Percentiles rank a stretch among this genome's conserved stretches.
These are phyloP conservation scores for Limulus polyphemus DNA, from an alignment of 2,888 invertebrate species.

Conservation along the genomic window DNA sequence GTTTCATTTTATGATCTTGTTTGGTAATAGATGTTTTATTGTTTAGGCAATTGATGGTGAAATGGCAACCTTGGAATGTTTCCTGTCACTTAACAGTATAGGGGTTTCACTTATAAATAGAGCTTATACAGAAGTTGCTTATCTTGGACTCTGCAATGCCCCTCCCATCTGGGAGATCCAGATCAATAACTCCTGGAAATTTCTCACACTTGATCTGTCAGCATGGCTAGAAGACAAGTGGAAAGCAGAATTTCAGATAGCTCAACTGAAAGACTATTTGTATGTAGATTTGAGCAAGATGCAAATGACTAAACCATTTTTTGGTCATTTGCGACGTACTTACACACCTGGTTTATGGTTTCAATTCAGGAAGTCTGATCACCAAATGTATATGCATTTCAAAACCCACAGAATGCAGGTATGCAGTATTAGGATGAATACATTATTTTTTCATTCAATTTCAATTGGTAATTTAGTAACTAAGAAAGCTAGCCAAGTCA, in stretches of 20 bases:
- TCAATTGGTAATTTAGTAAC: neutral
- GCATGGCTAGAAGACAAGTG: constrained; percentile 73
- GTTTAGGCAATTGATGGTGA: constrained; percentile 40
- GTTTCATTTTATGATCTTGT: too few relatives aligned
- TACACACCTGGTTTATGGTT: constrained; percentile 62
- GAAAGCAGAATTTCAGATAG: constrained; percentile 52
- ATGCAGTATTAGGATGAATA: constrained; percentile 4
- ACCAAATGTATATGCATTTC: constrained; percentile 52
- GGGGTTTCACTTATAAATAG: constrained; percentile 47
- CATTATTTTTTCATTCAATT: neutral
- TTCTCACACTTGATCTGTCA: constrained; percentile 58
- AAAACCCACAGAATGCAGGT: constrained; percentile 53
- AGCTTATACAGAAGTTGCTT: constrained; percentile 48
- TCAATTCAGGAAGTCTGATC: constrained; percentile 55
- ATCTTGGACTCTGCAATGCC: constrained; percentile 52
- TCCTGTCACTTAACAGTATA: constrained; percentile 54
- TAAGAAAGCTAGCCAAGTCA: neutral
- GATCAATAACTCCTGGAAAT: constrained; percentile 65
- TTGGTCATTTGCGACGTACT: constrained; percentile 57
- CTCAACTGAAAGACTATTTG: constrained; percentile 53
- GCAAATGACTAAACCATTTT: constrained; percentile 77
- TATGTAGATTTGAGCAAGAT: constrained; percentile 67
- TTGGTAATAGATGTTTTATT: neutral
- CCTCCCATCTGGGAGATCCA: constrained; percentile 69
- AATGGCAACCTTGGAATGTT: constrained; percentile 52